Evolutionary conservation across 2,888 invertebrate genomes (phyloP).

Genomic region (Protodeltote pygarga): DNA sequence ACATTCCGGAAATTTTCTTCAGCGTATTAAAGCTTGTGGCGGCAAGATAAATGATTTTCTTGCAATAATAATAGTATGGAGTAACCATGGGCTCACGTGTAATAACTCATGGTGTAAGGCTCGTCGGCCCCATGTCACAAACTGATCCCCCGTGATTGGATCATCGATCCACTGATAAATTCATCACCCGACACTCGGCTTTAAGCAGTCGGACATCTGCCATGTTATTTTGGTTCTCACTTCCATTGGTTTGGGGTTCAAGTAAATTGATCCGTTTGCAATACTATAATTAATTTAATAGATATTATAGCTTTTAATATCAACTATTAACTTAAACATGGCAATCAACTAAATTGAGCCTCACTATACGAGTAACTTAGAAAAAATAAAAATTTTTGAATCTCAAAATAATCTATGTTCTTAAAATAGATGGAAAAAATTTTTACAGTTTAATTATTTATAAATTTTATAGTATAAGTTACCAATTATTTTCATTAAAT

Average conservation of each 20-base stretch:
- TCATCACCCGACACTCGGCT: constrained; percentile 38
- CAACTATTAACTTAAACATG: no score
- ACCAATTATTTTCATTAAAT: no score
- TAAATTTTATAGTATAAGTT: no score
- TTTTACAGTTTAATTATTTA: no score
- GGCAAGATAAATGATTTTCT: constrained; percentile 26
- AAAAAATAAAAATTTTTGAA: no score
- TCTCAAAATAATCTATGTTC: no score
- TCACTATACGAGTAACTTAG: no score
- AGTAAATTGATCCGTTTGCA: constrained; percentile 1
- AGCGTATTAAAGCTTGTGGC: neutral
- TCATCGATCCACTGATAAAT: constrained; percentile 50
- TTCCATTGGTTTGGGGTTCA: constrained; percentile 4
- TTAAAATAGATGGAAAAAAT: no score
- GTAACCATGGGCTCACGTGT: constrained; percentile 21
- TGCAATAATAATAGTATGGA: constrained; percentile 32
- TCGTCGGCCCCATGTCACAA: constrained; percentile 49
- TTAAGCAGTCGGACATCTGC: constrained; percentile 22
- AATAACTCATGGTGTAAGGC: constrained; percentile 48
- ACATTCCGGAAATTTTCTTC: no score
- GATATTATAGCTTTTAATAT: no score
- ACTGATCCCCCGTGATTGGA: constrained; percentile 52
- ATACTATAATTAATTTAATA: neutral
- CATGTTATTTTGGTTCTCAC: constrained; percentile 33
- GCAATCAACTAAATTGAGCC: no score